Percentiles rank a stretch among this genome's conserved stretches.
These are phyloP conservation scores for Parelbella ahira DNA, from an alignment of 2,888 invertebrate species.

Conservation along the genomic window DNA sequence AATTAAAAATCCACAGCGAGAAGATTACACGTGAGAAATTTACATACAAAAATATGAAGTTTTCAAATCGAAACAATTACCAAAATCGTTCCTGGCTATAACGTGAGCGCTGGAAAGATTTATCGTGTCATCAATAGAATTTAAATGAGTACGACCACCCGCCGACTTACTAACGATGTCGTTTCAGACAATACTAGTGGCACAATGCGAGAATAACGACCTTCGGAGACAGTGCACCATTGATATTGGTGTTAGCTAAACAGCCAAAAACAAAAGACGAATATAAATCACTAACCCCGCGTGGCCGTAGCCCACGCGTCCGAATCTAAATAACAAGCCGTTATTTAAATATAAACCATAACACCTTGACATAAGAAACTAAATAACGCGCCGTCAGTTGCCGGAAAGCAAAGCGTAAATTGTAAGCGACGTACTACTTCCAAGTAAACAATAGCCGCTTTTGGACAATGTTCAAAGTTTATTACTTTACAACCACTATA, in stretches of 20 bases:
- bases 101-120: conserved; percentile 52
- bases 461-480: conserved; percentile 60
- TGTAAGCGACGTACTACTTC: conserved; percentile 54
- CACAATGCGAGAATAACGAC: conserved; percentile 78
- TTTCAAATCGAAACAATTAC: conserved; percentile 56
- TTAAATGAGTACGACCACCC: conserved; percentile 75
- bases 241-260: conserved; percentile 69
- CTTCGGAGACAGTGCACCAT: conserved; percentile 61
- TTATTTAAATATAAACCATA: conserved; percentile 32
- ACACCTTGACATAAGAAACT: conserved; percentile 32
- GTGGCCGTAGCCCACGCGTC: conserved; percentile 57
- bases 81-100: conserved; percentile 52
- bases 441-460: conserved; percentile 68
- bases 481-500: conserved; percentile 60
- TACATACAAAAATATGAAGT: conserved; percentile 16
- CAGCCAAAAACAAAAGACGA: conserved; percentile 76
- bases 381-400: conserved; percentile 5
- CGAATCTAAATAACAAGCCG: conserved; percentile 35
- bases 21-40: conserved; percentile 10
- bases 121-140: conserved; percentile 72
- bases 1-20: too few relatives aligned
- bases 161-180: conserved; percentile 76
- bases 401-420: conserved; percentile 30
- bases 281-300: conserved; percentile 68
- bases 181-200: conserved; percentile 67